Evolutionary conservation across 64 coral and sea anemone species (phyloP), one percentile per base, ranked within the genome.

Genomic region (Pocillopora verrucosa): DNA sequence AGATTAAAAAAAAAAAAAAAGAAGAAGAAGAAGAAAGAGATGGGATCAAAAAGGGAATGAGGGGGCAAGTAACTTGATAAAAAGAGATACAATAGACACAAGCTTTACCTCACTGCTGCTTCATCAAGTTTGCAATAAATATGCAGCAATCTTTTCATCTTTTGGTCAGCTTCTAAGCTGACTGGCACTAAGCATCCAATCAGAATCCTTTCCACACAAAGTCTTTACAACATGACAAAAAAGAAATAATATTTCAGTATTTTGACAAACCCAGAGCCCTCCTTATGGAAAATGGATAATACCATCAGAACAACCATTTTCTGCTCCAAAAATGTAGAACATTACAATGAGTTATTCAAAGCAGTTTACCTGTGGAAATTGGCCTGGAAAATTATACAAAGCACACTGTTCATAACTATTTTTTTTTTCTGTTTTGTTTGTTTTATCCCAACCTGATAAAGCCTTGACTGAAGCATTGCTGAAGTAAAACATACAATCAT

Each of bases 121-220:
- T 90, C 79, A 86, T 95, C 97, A 15, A 99, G 72, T 68, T 79
- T 88, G 16, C 84, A 87, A 65, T 95, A 99, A 26, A 99, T 45
- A 84, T 64, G 67, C 38, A 99, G 63, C 34, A 99, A 91, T 34
- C 80, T 79, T 68, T 95, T 99, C 97, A 99, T 95, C 45, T 94
- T 87, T 51, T 99, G 88, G 19, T 95, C 69, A 60, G 87, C 91
- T 14, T 90, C 65, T 24, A 99, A 88, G 9, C 93, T 84, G 17
- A 95, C 93, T 61, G 97, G 94, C 11, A 95, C 97, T 5, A 99
- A 89, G 88, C 97, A 99, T 22, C 94, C 94, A 81, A 91, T 91
- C 9, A 99, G 61, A 26, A 99, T 75, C 69, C 97, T 89, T 78
- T 99, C 93, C 25, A 99, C 94, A 86, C 93, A 90, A 15, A 99